Base-by-base conservation (phyloP, 1,140 invertebrate genomes). In the Saxidomus purpurata region DNA sequence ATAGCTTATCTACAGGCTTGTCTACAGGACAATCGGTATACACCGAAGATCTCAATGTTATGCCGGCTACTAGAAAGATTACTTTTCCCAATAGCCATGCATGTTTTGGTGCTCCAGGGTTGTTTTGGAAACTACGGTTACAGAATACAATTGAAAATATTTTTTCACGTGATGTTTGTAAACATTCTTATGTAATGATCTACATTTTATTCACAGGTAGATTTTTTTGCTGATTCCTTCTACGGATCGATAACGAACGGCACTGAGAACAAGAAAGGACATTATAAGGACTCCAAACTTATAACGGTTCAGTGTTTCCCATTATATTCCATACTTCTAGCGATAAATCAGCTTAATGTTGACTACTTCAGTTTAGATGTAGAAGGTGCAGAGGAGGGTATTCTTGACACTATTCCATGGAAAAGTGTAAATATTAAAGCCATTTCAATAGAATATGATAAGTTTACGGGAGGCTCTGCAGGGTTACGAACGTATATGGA, bases 251-350 rank as follows among this genome's bases (percentile, higher is more conserved):
- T 55, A 22, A 22, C n/a, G 6, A 55, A 55, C 22, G 4, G 15
- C 9, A 55, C 52, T 4, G n/a, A 22, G 15, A 22, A 55, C 15
- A 22, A 11, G 15, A 22, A 55, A 55, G 15, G 52, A 22, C 15
- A 11, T 3, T 22, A 55, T 4, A 19, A 55, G 19, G 52, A 22
- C 4, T 6, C n/a, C 22, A 55, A 55, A 55, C 15, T 22, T 4
- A 55, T 55, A 55, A 55, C 52, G 2, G 97, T 98, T 79, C 97
- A 98, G 94, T 98, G 98, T 95, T 98, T 98, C 95, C 98, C 98
- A 91, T 96, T 98, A 79, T 98, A 97, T 94, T 98, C 98, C 25
- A 96, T 98, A 82, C 95, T 98, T 93, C 95, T 98, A 84, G 98
- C 98, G 43, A 97, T 97, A 90, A 97, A 97, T 93, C 96, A 97